phyloP scores from a whole-genome alignment of 2,888 invertebrate genomes.

The Glomeris marginata region DNA sequence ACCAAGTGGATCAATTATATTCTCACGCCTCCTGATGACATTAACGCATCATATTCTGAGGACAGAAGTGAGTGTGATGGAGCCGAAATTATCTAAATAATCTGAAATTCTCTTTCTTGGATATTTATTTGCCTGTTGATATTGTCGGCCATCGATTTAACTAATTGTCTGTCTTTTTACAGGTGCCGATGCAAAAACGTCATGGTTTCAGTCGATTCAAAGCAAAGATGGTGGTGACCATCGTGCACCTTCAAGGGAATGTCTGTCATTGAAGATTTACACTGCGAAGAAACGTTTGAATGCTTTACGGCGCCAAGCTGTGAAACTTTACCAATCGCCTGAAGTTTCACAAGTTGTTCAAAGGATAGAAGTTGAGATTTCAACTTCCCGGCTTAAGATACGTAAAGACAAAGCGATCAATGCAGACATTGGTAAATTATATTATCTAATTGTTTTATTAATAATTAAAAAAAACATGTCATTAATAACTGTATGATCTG shows the following conservation, averaged over 20 bases:
- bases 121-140: no score
- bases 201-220: no score
- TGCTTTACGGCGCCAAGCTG: conserved; percentile 32
- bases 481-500: conserved; percentile 1
- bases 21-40: conserved; percentile 31
- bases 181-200: no score
- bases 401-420: conserved; percentile 64
- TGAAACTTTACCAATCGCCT: conserved; percentile 44
- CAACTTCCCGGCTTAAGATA: conserved; percentile 55
- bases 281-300: conserved; percentile 28
- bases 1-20: conserved; percentile 34
- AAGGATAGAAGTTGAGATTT: conserved; percentile 53
- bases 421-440: conserved; percentile 52
- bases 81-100: no score
- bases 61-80: no score
- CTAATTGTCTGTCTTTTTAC: no score
- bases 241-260: conserved; percentile 27
- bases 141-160: no score
- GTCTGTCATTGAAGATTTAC: conserved; percentile 29
- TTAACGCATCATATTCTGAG: conserved; percentile 5
- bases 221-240: no score
- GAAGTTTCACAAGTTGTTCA: conserved; percentile 47
- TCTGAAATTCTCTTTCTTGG: no score
- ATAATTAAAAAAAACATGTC: not conserved
- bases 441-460: conserved; percentile 6